Evolutionary conservation across 35 echinoderm and acorn worm species (phyloP).

Genomic region (Apostichopus parvimensis): DNA sequence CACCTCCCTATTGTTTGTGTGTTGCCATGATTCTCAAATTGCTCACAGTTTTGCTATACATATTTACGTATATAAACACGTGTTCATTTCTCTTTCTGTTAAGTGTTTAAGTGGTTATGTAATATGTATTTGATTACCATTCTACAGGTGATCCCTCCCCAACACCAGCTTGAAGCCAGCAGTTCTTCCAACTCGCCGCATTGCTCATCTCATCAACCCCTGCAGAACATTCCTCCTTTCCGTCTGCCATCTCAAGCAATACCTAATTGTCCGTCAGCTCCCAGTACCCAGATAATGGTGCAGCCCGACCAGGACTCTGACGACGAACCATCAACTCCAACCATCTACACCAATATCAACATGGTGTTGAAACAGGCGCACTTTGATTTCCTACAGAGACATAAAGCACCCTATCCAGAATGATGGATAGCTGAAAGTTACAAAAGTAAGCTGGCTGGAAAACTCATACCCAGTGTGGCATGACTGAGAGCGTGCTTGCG

Average conservation of each 20-base stretch:
- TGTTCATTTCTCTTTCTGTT: too few relatives aligned
- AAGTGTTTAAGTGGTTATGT: too few relatives aligned
- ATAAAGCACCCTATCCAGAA: neutral
- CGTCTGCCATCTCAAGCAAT: conserved; percentile 1
- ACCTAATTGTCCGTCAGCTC: neutral
- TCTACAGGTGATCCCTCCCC: neutral
- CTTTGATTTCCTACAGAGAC: conserved; percentile 19
- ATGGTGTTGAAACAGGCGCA: conserved; percentile 24
- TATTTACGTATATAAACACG: too few relatives aligned
- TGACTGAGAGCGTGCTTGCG: too few relatives aligned
- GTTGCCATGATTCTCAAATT: too few relatives aligned
- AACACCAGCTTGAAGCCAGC: neutral
- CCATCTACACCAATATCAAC: conserved; percentile 13
- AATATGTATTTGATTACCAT: neutral
- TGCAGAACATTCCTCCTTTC: neutral
- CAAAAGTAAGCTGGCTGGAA: too few relatives aligned
- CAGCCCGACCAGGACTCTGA: neutral
- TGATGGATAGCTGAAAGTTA: neutral
- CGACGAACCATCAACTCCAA: neutral
- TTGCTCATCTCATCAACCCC: neutral
- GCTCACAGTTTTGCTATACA: too few relatives aligned
- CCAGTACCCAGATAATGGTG: neutral
- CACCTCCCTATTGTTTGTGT: too few relatives aligned
- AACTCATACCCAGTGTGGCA: too few relatives aligned
- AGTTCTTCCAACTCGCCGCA: neutral